Evolutionary conservation across 2,113 vertebrate species (phyloP), one percentile per base, ranked within the genome.

Genomic region (Psilopogon haemacephalus): DNA sequence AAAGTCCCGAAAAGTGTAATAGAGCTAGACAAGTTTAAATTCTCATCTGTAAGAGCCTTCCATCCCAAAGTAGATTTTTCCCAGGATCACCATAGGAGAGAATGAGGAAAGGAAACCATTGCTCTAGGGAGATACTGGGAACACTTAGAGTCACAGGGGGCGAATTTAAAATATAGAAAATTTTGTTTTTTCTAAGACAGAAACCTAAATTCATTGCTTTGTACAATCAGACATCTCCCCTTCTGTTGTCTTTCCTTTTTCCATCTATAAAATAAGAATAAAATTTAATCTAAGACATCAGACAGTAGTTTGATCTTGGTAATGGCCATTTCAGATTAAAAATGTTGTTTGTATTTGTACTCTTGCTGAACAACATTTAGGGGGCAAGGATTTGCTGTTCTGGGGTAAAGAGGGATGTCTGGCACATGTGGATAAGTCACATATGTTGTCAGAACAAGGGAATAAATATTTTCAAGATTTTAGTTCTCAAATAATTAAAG

Each of bases 51-150:
- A 81, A 46, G 91, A 93, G 17, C 33, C 16, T 60, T 83, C 21
- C 33, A 38, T 69, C 24, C 19, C 62, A 46, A 42, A 54, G 37
- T 2, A 35, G 15, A 32, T 56, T 17, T 72, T 87, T 93, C 93
- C 78, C 89, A 93, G 91, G 86, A 89, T 71, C 56, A 81, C 87
- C 82, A 58, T 5, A 83, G 91, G 89, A 95, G 56, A 11, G 48
- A 60, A n/a, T n/a, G 46, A 62, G 86, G 74, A 20, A 73, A 59
- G 85, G 91, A 93, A 76, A 40, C n/a, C 0, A 3, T 38, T n/a
- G 1, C 55, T 28, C 70, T 38, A 10, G 6, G 18, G 7, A 50
- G 86, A 69, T 81, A 88, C 89, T 89, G 77, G 77, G 81, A 95
- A 85, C 67, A 0, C 26, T 16, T 19, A 21, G 24, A 5, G 0